Percentiles rank a stretch among this genome's conserved stretches.
These are phyloP conservation scores for Thamnaconus septentrionalis DNA, from an alignment of 2,113 vertebrate species.

Conservation along the genomic window DNA sequence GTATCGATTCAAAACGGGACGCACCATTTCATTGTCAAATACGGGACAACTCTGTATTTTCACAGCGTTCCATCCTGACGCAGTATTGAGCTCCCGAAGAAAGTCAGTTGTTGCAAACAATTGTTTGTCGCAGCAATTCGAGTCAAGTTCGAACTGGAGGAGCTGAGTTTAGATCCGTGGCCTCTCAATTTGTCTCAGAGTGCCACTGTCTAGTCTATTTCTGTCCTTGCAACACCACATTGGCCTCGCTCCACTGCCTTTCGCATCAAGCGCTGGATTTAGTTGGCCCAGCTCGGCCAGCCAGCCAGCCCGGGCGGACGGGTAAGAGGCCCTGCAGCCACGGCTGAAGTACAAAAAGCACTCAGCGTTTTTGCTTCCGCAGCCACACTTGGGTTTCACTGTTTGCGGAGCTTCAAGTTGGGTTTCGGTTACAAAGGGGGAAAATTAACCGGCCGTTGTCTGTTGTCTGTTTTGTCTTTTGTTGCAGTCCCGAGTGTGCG, in stretches of 20 bases:
- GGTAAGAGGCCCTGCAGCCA: conserved; percentile 48
- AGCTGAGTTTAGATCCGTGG: conserved; percentile 48
- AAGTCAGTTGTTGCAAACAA: background rate
- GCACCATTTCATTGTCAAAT: too few relatives aligned
- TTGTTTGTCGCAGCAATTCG: conserved; percentile 33
- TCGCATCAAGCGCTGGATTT: conserved; percentile 67
- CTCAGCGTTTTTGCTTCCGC: conserved; percentile 20
- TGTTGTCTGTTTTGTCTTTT: conserved; percentile 10
- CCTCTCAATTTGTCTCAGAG: conserved; percentile 53
- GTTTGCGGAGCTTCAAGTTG: background rate
- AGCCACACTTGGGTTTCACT: background rate
- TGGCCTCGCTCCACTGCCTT: conserved; percentile 63
- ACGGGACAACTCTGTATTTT: too few relatives aligned
- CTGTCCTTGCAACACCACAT: conserved; percentile 55
- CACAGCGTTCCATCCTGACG: too few relatives aligned
- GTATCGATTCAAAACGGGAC: too few relatives aligned
- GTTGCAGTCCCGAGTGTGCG: background rate
- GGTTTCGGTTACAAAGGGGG: conserved; percentile 5
- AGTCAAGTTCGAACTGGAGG: conserved; percentile 27
- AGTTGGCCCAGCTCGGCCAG: conserved; percentile 59
- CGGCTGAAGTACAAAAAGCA: conserved; percentile 40
- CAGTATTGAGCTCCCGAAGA: too few relatives aligned
- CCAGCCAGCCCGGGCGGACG: conserved; percentile 56
- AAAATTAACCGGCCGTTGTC: background rate
- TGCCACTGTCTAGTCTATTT: conserved; percentile 67